Percentiles rank a stretch among this genome's conserved stretches.
Conservation (phyloP, 1,140 invertebrate species). For the fruit fly (Drosophila melanogaster) region Release_6_plus_ISO1_MT NT_033779.5:13114501-13115000, state of each 20-base stretch:
- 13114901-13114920: slow-evolving; percentile 19
- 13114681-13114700: background rate
- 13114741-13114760: slow-evolving; percentile 28
- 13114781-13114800: slow-evolving; percentile 58
- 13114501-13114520: too few relatives aligned
- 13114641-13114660: too few relatives aligned
- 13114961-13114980: slow-evolving; percentile 36
- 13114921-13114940: slow-evolving; percentile 2
- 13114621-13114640: too few relatives aligned
- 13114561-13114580: too few relatives aligned
- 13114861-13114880: slow-evolving; percentile 77
- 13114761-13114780: slow-evolving; percentile 72
- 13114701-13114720: background rate
- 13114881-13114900: slow-evolving; percentile 70
- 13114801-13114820: slow-evolving; percentile 20
- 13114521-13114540: too few relatives aligned
- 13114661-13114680: background rate
- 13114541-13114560: too few relatives aligned
- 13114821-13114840: slow-evolving; percentile 56
- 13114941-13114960: background rate
- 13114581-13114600: too few relatives aligned
- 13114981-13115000: slow-evolving; percentile 49
- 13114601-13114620: too few relatives aligned
- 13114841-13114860: slow-evolving; percentile 79
- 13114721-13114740: background rate